Percentiles rank a stretch among this genome's conserved stretches.
phyloP scores from a whole-genome alignment of 2,888 invertebrate species.

The Leucoma salicis region DNA sequence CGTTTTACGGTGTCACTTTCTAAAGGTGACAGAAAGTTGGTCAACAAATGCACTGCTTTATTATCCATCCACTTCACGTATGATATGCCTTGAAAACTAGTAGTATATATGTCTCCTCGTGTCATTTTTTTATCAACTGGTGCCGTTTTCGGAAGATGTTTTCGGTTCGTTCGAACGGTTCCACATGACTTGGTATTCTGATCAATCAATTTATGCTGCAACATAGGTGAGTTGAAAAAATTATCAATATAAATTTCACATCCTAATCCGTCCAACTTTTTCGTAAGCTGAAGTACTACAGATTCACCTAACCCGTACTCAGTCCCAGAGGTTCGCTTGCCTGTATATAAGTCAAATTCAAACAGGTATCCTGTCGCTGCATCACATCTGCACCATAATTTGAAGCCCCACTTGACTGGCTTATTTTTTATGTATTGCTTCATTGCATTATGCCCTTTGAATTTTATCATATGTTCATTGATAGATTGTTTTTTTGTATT shows the following conservation, averaged over 20 bases:
- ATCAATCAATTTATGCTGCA: constrained; percentile 11
- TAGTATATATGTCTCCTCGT: constrained; percentile 1
- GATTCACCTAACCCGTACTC: constrained; percentile 9
- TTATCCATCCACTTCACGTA: constrained; percentile 6
- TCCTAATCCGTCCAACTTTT: constrained; percentile 7
- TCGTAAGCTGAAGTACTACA: neutral
- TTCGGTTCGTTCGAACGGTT: neutral
- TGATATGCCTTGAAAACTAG: constrained; percentile 4
- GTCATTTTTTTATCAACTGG: constrained; percentile 2
- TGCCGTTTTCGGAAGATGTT: neutral
- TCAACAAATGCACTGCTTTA: constrained; percentile 2
- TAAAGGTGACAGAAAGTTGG: neutral
- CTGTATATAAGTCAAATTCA: constrained; percentile 29
- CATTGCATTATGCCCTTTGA: constrained; percentile 19
- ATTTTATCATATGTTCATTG: constrained; percentile 23
- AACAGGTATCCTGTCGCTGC: constrained; percentile 28
- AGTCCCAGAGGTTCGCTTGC: constrained; percentile 11
- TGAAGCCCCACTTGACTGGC: constrained; percentile 35
- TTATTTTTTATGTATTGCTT: constrained; percentile 36
- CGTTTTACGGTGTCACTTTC: neutral
- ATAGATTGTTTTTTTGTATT: constrained; percentile 6
- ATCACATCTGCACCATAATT: constrained; percentile 34
- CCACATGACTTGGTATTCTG: neutral
- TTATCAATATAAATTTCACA: constrained; percentile 14
- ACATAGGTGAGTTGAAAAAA: constrained; percentile 17